Evolutionary conservation across 2,113 vertebrate species (phyloP).

Genomic region (Numenius arquata): DNA sequence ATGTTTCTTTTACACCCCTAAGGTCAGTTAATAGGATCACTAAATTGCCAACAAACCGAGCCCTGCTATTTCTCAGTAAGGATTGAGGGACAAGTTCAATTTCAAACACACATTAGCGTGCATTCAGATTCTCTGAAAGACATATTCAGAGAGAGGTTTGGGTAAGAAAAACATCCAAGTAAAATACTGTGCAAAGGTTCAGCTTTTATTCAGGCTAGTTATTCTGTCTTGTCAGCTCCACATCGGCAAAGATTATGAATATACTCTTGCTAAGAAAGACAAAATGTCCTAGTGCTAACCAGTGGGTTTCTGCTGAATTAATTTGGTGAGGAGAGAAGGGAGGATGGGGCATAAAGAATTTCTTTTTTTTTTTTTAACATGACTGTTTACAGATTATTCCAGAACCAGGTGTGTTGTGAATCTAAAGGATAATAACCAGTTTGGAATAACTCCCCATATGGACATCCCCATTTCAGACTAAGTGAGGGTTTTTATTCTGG

Average conservation of each 20-base stretch:
- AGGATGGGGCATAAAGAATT: not conserved
- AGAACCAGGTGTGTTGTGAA: not conserved
- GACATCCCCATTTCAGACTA: not conserved
- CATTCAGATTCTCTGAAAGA: not conserved
- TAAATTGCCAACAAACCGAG: not conserved
- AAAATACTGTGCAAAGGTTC: not conserved
- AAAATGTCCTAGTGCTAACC: not conserved
- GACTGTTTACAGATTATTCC: not conserved
- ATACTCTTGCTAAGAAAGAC: not conserved
- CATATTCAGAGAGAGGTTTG: not conserved
- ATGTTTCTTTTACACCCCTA: not conserved
- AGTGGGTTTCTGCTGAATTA: not conserved
- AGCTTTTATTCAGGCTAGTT: not conserved
- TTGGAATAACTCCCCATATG: not conserved
- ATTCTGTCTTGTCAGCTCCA: not conserved
- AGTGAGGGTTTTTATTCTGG: not conserved
- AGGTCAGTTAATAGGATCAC: not conserved
- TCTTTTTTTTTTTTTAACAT: not conserved
- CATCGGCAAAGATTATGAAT: not conserved
- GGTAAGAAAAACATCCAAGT: not conserved
- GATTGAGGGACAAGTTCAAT: not conserved
- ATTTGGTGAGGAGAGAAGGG: not conserved
- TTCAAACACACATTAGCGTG: not conserved
- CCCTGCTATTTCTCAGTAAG: not conserved
- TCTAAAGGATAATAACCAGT: not conserved